phyloP scores from a whole-genome alignment of 2,888 invertebrate species.

The Zonitis immaculata region DNA sequence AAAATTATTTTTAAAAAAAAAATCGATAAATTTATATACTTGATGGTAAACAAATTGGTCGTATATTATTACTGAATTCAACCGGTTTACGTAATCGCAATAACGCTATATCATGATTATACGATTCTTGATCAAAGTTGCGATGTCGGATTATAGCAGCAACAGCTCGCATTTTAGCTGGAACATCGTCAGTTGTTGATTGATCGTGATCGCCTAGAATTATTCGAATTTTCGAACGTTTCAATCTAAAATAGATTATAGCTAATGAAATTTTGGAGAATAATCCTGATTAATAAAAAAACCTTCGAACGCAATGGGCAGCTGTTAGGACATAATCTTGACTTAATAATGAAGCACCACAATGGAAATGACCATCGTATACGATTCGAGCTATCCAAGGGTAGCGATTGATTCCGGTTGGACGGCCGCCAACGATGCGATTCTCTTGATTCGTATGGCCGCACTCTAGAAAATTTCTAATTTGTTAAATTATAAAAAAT shows the following conservation, averaged over 20 bases:
- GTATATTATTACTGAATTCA: conserved; percentile 67
- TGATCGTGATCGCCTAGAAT: conserved; percentile 84
- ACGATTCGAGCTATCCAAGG: conserved; percentile 85
- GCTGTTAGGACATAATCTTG: conserved; percentile 82
- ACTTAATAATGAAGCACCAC: conserved; percentile 77
- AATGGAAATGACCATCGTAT: conserved; percentile 85
- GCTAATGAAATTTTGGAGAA: too few species aligned
- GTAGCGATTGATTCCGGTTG: conserved; percentile 76
- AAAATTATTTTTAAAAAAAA: too few species aligned
- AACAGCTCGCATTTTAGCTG: conserved; percentile 77
- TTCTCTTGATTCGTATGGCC: conserved; percentile 80
- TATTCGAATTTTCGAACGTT: conserved; percentile 74
- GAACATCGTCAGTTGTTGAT: conserved; percentile 69
- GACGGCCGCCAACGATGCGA: conserved; percentile 78
- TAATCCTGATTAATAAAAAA: too few species aligned
- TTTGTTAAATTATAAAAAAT: neutral
- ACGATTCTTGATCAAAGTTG: conserved; percentile 79
- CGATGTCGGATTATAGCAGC: conserved; percentile 72
- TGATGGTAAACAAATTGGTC: conserved; percentile 73
- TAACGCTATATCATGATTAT: conserved; percentile 82
- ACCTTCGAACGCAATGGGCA: conserved; percentile 81
- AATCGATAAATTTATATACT: conserved; percentile 55
- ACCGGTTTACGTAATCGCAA: conserved; percentile 73
- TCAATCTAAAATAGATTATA: conserved; percentile 55
- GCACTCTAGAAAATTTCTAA: conserved; percentile 57